These are phyloP conservation scores for Cylas formicarius DNA, from an alignment of 1,140 invertebrate species.

Conservation along the genomic window DNA sequence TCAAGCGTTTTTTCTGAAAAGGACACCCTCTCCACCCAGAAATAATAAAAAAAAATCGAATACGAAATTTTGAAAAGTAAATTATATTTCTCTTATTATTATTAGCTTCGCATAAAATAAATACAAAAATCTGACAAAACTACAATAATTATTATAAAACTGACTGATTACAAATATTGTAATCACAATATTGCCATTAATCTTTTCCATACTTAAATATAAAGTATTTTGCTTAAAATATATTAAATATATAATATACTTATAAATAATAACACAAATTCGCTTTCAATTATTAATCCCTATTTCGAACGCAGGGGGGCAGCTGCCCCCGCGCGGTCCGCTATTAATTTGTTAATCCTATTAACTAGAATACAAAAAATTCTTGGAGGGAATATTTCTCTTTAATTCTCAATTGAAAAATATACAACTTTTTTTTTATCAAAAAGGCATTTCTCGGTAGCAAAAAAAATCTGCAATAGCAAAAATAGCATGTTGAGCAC, in stretches of 20 bases:
- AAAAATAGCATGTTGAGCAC: slow-evolving; percentile 33
- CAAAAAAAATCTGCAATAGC: slow-evolving; percentile 30
- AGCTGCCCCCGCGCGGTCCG: neutral
- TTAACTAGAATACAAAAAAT: slow-evolving; percentile 30
- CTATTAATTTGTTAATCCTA: slow-evolving; percentile 7
- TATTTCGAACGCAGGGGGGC: neutral
- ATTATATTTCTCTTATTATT: slow-evolving; percentile 22
- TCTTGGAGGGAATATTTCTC: slow-evolving; percentile 39
- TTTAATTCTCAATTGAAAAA: slow-evolving; percentile 29
- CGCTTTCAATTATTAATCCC: slow-evolving; percentile 26
- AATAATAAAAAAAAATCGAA: no score
- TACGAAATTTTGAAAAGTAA: slow-evolving; percentile 18
- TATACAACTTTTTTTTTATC: slow-evolving; percentile 26
- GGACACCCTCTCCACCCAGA: no score
- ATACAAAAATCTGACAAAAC: slow-evolving; percentile 39
- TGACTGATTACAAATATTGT: slow-evolving; percentile 38
- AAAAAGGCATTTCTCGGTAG: slow-evolving; percentile 39
- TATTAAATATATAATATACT: slow-evolving; percentile 32
- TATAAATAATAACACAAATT: slow-evolving; percentile 40
- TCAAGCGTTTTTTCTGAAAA: no score
- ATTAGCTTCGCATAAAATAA: slow-evolving; percentile 39
- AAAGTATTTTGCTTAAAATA: slow-evolving; percentile 27
- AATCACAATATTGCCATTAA: slow-evolving; percentile 32
- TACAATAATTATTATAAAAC: slow-evolving; percentile 33
- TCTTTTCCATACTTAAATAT: slow-evolving; percentile 17